Evolutionary conservation across 2,888 invertebrate species (phyloP).

Genomic region (Cantharis flavilabris): DNA sequence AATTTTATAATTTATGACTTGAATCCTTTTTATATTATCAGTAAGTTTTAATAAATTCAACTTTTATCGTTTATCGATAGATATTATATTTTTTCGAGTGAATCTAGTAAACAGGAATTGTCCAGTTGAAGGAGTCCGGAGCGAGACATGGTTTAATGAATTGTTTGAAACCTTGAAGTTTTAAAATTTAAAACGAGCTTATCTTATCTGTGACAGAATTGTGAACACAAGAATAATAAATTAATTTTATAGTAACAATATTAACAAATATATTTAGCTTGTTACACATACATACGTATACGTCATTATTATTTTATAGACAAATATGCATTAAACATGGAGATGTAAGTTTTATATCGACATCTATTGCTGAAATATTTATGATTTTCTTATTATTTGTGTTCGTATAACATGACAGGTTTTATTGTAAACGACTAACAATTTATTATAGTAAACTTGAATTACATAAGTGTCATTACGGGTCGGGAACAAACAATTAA

Average conservation of each 20-base stretch:
- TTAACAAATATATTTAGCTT: background rate
- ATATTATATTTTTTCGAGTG: no score
- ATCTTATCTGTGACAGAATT: background rate
- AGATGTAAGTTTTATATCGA: slow-evolving; percentile 22
- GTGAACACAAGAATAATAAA: background rate
- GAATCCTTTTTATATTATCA: no score
- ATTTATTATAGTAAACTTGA: slow-evolving; percentile 14
- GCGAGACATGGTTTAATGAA: no score
- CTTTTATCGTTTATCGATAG: no score
- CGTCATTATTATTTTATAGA: background rate
- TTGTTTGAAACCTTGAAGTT: background rate
- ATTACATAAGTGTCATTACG: background rate
- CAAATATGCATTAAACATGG: slow-evolving; percentile 17
- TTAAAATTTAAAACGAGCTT: background rate
- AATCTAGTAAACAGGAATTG: no score
- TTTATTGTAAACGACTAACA: slow-evolving; percentile 11
- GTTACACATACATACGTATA: background rate
- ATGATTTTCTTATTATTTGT: slow-evolving; percentile 28
- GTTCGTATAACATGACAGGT: slow-evolving; percentile 16
- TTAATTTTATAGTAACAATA: background rate
- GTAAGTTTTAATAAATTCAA: no score
- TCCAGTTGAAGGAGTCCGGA: no score
- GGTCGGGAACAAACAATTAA: background rate
- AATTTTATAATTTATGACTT: no score
- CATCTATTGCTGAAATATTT: slow-evolving; percentile 28